Base-by-base conservation (phyloP, 2,113 vertebrate species). In the Phasianus colchicus region DNA sequence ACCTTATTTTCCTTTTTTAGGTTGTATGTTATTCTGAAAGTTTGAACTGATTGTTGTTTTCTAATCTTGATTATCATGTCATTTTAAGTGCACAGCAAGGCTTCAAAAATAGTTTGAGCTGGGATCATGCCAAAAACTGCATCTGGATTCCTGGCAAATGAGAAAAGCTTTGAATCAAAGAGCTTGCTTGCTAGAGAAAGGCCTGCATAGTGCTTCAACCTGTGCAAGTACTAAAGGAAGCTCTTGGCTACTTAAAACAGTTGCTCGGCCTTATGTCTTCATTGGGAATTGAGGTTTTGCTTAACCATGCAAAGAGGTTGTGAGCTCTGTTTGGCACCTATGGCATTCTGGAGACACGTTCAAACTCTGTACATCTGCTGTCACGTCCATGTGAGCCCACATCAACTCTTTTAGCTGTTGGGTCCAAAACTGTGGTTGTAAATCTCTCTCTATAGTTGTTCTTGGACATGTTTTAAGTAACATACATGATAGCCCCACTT, bases 1-100 rank as follows among this genome's bases (percentile, higher is more conserved):
- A 70, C 74, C 24, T 72, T 90, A 80, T 86, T 85, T 67, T 79
- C 83, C 43, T 25, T 86, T 90, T 16, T 65, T 82, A 65, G 63
- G 54, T 71, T 89, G 74, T 36, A 86, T 69, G 47, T 74, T 91
- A 38, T 78, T 93, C 83, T 84, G 71, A 60, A 83, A 71, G 48
- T 92, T 70, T 83, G 73, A 54, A 48, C 43, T 86, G 40, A 86
- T 77, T 12, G 7, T 78, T 95, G 52, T 93, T 93, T 95, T 91
- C 61, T 81, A 75, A 78, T 92, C 84, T 96, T 93, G 94, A 95
- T 92, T 96, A 65, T 24, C 30, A 21, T 86, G 70, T 95, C 55
- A 90, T 86, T 95, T 77, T 88, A 92, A 92, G 27, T 71, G 50
- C 69, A 69, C 78, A 60, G 61, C 90, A 50, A 87, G 72, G 18